Evolutionary conservation across 2,797 vertebrate species (phyloP), one percentile per base, ranked within the genome.

Genomic region (Labeo calbasu): DNA sequence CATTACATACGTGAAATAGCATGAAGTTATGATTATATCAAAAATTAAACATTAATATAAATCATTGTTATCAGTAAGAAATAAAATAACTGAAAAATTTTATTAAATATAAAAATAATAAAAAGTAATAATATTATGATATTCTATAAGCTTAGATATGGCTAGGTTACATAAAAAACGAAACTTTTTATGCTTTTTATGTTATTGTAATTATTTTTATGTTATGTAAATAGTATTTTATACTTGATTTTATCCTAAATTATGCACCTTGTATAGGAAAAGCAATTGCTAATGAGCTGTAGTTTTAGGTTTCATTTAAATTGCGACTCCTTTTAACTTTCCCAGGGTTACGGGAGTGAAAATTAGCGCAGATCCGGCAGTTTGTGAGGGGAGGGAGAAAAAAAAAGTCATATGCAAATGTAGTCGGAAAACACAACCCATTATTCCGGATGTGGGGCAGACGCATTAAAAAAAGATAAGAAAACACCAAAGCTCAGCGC

Each of bases 331-430:
- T 83, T 83, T 83, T 57, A 83, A 77, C 73, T 77, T 83, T 69
- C 72, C 25, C 73, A 69, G 63, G 63, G 82, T 77, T 83, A 76
- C 21, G 12, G 75, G 83, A 80, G 82, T 83, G 75, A 70, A 79
- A 72, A 89, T 93, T 93, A 91, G 94, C 91, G 91, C 85, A 79
- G 86, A 84, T 87, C 85, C 83, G 88, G 88, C 89, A 87, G 88
- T 90, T 90, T 81, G 87, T 91, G 91, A 88, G 36, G 55, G 19
- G 13, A n/a, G 76, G 32, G 4, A 32, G 84, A 85, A 89, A n/a
- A 71, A 77, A 28, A 63, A 71, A 69, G 57, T 88, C 63, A 69
- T 71, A 87, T 85, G 68, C 88, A 90, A 91, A 93, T 90, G 89
- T 87, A 88, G 86, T 90, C 91, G 90, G 90, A 92, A 71, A 85